Conservation (phyloP, 2,797 vertebrate genomes). For the Rhabdophis nuchalis region DNA sequence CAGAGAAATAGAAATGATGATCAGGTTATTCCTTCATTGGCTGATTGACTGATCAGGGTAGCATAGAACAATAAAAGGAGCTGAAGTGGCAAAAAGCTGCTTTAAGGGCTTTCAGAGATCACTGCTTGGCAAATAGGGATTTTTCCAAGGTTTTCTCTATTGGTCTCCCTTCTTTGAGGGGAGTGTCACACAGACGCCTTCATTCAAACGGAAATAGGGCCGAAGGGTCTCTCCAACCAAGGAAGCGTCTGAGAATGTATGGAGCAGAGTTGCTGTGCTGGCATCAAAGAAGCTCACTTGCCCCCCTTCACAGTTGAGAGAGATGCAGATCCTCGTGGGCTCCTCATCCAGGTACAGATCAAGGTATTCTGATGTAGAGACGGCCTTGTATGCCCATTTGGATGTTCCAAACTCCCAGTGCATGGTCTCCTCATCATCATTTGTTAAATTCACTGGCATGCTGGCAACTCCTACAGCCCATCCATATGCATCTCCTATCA, state of each 20-base stretch:
- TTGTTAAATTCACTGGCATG: neutral
- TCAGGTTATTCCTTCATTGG: too few species aligned
- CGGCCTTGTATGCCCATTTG: neutral
- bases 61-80: too few species aligned
- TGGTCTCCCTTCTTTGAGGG: neutral
- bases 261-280: neutral
- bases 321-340: conserved; percentile 21
- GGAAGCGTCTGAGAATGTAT: neutral
- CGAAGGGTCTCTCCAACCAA: too few species aligned
- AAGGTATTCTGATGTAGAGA: neutral
- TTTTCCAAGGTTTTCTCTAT: neutral
- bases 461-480: neutral
- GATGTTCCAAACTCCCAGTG: fast-evolving
- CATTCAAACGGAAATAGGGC: fast-evolving
- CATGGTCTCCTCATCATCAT: neutral
- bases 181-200: fast-evolving
- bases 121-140: neutral
- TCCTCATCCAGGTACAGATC: neutral
- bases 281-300: conserved; percentile 14
- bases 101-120: neutral
- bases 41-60: too few species aligned
- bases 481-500: neutral
- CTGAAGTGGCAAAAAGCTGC: neutral
- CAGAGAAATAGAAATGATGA: too few species aligned
- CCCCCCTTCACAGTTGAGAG: conserved; percentile 12